Percentiles rank a stretch among this genome's conserved stretches.
Evolutionary conservation across 1,140 invertebrate genomes (phyloP).

Genomic region (Bombus ignitus): DNA sequence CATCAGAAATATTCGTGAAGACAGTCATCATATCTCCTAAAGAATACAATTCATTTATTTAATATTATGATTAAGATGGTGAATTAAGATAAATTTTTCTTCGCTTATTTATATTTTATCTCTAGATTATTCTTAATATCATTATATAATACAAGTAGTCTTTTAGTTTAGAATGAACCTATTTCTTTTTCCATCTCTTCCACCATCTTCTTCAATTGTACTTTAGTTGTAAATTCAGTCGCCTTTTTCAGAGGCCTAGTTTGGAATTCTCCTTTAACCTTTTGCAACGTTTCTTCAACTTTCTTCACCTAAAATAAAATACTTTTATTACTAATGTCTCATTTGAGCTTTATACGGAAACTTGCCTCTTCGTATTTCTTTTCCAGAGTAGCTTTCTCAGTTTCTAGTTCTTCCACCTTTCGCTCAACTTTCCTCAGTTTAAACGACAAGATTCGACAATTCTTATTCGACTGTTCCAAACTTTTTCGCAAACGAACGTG

Average conservation of each 20-base stretch:
- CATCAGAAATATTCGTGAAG: constrained; percentile 83
- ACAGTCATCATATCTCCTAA: constrained; percentile 86
- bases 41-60: constrained; percentile 55
- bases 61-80: not conserved
- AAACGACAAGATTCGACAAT: constrained; percentile 98
- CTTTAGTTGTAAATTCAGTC: constrained; percentile 87
- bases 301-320: constrained; percentile 83
- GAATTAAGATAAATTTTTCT: not conserved
- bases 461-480: constrained; percentile 97
- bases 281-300: constrained; percentile 84
- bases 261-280: constrained; percentile 86
- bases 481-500: constrained; percentile 97
- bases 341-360: not conserved
- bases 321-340: not conserved
- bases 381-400: constrained; percentile 90
- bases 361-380: constrained; percentile 87
- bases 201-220: constrained; percentile 90
- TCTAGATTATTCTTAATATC: not conserved
- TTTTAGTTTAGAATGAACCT: constrained; percentile 77
- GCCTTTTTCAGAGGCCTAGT: constrained; percentile 87
- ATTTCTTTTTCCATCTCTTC: constrained; percentile 91
- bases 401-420: constrained; percentile 93
- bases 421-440: constrained; percentile 98
- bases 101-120: not conserved
- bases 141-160: not conserved